phyloP scores from a whole-genome alignment of 2,113 vertebrate genomes.

The Dicentrarchus labrax region DNA sequence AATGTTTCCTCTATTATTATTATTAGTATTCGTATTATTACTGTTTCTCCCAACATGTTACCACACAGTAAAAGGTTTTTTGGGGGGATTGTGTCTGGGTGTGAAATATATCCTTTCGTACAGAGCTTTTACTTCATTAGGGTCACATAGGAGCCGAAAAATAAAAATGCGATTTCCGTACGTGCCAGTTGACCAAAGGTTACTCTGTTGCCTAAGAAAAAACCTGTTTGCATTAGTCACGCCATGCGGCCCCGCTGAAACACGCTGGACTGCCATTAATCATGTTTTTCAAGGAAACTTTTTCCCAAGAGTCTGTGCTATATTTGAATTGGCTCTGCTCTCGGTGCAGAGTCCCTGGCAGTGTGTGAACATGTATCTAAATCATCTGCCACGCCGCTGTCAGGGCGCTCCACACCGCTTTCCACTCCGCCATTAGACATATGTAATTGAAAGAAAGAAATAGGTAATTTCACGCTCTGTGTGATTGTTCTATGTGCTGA shows the following conservation, averaged over 20 bases:
- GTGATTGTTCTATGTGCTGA: conserved; percentile 16
- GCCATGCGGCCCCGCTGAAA: conserved; percentile 61
- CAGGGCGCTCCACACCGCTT: conserved; percentile 37
- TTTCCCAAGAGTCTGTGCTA: conserved; percentile 75
- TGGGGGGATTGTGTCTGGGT: background rate
- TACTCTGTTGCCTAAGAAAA: conserved; percentile 67
- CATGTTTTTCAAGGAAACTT: conserved; percentile 76
- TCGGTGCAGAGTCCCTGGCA: conserved; percentile 62
- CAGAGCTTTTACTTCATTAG: conserved; percentile 3
- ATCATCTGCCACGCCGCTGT: conserved; percentile 67
- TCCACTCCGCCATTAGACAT: conserved; percentile 52
- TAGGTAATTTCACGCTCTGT: conserved; percentile 35
- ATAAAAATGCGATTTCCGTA: conserved; percentile 39
- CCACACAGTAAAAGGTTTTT: background rate
- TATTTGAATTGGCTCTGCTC: conserved; percentile 80
- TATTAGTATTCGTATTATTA: background rate
- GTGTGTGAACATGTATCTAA: conserved; percentile 70
- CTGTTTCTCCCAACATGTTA: background rate
- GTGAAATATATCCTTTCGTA: conserved; percentile 13
- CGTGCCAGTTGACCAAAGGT: conserved; percentile 66
- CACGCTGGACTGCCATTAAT: conserved; percentile 69
- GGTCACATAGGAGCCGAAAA: conserved; percentile 39
- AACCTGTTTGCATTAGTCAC: conserved; percentile 75
- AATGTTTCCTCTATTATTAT: background rate
- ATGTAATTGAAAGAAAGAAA: conserved; percentile 38